These are phyloP conservation scores for Myrmecobius fasciatus DNA, from an alignment of 2,113 vertebrate species.

Conservation along the genomic window DNA sequence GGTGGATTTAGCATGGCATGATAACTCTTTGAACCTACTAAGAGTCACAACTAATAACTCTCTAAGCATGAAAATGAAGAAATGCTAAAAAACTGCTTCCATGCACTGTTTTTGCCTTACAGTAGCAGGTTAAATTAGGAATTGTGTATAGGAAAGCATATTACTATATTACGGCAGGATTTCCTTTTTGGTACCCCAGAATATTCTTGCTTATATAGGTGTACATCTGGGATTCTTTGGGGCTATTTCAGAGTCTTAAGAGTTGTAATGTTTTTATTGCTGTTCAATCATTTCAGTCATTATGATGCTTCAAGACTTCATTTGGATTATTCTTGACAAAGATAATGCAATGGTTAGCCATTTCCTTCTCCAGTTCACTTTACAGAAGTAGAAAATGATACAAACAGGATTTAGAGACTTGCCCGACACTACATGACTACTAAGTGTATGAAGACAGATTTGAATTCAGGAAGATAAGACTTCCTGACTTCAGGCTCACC, in stretches of 20 bases:
- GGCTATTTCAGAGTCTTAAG: not conserved
- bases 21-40: not conserved
- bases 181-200: not conserved
- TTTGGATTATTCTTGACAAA: not conserved
- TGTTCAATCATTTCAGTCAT: not conserved
- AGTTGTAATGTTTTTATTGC: not conserved
- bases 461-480: not conserved
- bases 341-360: not conserved
- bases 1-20: not conserved
- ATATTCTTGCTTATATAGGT: not conserved
- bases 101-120: not conserved
- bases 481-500: no score
- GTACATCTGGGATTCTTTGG: not conserved
- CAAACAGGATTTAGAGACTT: not conserved
- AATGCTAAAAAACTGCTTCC: not conserved
- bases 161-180: not conserved
- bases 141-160: not conserved
- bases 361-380: not conserved
- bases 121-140: not conserved
- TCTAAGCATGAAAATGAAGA: not conserved
- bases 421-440: not conserved
- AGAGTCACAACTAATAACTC: not conserved
- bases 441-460: not conserved
- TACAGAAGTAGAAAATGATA: not conserved
- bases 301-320: not conserved